These are phyloP conservation scores for Notospermus geniculatus DNA, from an alignment of 1,140 invertebrate genomes.

Conservation along the genomic window DNA sequence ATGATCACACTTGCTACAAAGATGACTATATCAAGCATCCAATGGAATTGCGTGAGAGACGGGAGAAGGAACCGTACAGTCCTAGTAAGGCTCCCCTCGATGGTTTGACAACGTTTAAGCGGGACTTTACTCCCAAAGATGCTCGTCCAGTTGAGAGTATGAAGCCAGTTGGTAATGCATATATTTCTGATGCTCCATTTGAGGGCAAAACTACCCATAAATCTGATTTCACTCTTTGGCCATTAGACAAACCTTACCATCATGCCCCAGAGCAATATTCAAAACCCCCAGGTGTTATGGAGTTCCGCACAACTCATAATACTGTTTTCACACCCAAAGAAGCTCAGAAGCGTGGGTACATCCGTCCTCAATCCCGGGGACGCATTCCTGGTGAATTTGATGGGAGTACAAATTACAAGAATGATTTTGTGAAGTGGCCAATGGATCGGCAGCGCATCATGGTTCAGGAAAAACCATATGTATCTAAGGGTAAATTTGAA, in stretches of 20 bases:
- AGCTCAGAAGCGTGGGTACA: slow-evolving; percentile 29
- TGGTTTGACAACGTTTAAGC: slow-evolving; percentile 47
- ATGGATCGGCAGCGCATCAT: slow-evolving; percentile 14
- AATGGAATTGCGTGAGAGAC: slow-evolving; percentile 31
- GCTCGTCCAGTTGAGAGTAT: slow-evolving; percentile 35
- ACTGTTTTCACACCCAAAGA: slow-evolving; percentile 39
- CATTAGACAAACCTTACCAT: slow-evolving; percentile 39
- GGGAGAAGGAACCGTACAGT: slow-evolving; percentile 39
- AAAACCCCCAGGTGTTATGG: slow-evolving; percentile 54
- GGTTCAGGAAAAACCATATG: slow-evolving; percentile 25
- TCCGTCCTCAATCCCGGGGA: slow-evolving; percentile 32
- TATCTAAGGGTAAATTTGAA: slow-evolving; percentile 48
- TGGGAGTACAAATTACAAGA: slow-evolving; percentile 49
- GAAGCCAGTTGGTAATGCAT: slow-evolving; percentile 42
- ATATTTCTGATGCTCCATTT: slow-evolving; percentile 44
- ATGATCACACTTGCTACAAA: slow-evolving; percentile 50
- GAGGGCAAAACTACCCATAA: slow-evolving; percentile 50
- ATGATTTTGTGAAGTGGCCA: slow-evolving; percentile 52
- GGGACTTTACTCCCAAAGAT: slow-evolving; percentile 47
- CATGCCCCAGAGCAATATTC: slow-evolving; percentile 40
- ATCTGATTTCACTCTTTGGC: slow-evolving; percentile 52
- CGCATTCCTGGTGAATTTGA: slow-evolving; percentile 44
- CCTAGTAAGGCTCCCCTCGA: slow-evolving; percentile 42
- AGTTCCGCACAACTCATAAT: slow-evolving; percentile 50
- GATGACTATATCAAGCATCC: slow-evolving; percentile 50